Evolutionary conservation across 2,797 vertebrate genomes (phyloP).

Genomic region (Hydrophis major): DNA sequence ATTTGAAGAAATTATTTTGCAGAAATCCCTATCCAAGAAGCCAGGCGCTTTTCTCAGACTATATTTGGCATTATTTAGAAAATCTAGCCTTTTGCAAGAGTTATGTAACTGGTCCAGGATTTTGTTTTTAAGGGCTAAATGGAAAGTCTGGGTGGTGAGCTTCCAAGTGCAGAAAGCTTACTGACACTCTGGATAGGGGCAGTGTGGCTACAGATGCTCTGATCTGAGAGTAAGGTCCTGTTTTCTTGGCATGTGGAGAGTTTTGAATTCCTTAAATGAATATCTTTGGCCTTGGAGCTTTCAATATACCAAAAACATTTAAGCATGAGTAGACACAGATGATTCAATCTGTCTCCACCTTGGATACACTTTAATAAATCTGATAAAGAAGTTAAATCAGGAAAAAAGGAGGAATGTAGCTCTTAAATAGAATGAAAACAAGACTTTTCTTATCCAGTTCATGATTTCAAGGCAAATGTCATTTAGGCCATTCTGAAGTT

Average conservation of each 20-base stretch:
- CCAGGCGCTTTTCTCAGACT: neutral
- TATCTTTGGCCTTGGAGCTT: neutral
- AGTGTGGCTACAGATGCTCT: neutral
- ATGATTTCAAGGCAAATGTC: neutral
- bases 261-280: neutral
- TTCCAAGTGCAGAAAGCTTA: neutral
- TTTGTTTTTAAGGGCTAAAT: neutral
- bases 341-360: neutral
- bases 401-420: neutral
- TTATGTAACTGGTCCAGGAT: neutral
- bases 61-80: conserved; percentile 10
- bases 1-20: neutral
- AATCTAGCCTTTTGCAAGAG: neutral
- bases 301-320: neutral
- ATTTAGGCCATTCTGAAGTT: neutral
- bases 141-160: neutral
- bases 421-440: neutral
- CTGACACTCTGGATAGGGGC: neutral
- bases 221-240: neutral
- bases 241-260: neutral
- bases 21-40: neutral
- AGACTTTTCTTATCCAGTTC: neutral
- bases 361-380: neutral
- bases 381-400: neutral
- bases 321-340: neutral